Percentiles rank a stretch among this genome's conserved stretches.
These are phyloP conservation scores for Diarsia mendica DNA, from an alignment of 2,888 invertebrate genomes.

Conservation along the genomic window DNA sequence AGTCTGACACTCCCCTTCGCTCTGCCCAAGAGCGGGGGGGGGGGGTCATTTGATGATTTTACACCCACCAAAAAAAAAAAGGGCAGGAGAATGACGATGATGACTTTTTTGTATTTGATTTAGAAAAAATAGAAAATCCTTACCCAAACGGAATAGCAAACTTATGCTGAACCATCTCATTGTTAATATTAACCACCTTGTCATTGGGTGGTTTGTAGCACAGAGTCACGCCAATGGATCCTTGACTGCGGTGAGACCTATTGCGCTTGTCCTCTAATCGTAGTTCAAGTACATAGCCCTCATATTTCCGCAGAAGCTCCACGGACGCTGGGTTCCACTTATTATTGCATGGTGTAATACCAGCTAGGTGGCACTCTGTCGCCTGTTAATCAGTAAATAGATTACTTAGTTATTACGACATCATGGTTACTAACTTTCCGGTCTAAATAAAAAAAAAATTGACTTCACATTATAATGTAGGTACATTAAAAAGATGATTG, in stretches of 20 bases:
- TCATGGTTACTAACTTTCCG: too few relatives aligned
- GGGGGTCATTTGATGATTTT: too few relatives aligned
- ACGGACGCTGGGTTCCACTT: constrained; percentile 82
- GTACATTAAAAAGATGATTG: background rate
- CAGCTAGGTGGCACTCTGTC: constrained; percentile 83
- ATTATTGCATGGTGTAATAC: constrained; percentile 82
- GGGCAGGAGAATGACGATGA: too few relatives aligned
- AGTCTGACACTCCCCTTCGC: too few relatives aligned
- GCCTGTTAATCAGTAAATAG: constrained; percentile 70
- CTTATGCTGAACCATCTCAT: constrained; percentile 83
- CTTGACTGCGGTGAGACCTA: constrained; percentile 54
- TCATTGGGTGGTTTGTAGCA: constrained; percentile 76
- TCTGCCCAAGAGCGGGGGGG: too few relatives aligned
- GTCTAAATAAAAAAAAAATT: background rate
- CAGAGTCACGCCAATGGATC: constrained; percentile 80
- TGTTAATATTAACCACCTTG: constrained; percentile 78
- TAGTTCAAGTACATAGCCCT: constrained; percentile 74
- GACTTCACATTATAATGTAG: too few relatives aligned
- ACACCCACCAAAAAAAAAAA: too few relatives aligned
- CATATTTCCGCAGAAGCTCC: constrained; percentile 74
- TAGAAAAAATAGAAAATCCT: constrained; percentile 36
- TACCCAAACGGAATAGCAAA: constrained; percentile 85
- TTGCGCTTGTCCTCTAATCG: constrained; percentile 78
- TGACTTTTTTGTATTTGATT: background rate
- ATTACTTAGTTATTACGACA: too few relatives aligned